These are phyloP conservation scores for Anas georgica DNA, from an alignment of 2,797 vertebrate genomes.

Conservation along the genomic window DNA sequence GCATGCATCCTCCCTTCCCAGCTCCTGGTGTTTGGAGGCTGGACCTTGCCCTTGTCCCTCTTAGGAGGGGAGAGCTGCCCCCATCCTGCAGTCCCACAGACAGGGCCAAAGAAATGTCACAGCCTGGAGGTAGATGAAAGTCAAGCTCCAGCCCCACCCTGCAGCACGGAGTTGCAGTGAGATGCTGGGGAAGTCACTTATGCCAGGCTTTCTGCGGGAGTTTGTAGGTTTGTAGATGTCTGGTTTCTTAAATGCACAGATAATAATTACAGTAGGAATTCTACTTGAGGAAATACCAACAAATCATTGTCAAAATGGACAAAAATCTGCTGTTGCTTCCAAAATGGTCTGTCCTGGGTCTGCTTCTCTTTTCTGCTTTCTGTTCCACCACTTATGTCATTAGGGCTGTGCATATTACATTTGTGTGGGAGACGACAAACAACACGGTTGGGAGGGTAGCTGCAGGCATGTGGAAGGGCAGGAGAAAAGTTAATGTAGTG, in stretches of 20 bases:
- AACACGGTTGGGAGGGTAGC: background rate
- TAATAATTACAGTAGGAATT: background rate
- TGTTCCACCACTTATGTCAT: background rate
- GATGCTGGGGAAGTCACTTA: background rate
- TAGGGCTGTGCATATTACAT: background rate
- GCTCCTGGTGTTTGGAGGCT: background rate
- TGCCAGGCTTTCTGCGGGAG: background rate
- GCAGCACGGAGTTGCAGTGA: background rate
- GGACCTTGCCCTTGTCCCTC: background rate
- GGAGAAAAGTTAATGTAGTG: background rate
- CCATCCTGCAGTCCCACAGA: background rate
- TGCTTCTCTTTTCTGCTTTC: background rate
- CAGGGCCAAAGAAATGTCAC: background rate
- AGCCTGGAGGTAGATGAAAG: background rate
- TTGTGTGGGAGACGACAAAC: background rate
- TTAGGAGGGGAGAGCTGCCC: background rate
- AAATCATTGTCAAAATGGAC: background rate
- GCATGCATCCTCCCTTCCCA: background rate
- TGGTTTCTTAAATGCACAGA: background rate
- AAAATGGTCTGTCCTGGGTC: background rate
- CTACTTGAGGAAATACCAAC: background rate
- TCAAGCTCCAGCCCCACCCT: background rate
- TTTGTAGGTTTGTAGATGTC: background rate
- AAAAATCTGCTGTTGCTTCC: background rate
- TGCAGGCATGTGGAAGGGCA: background rate